phyloP scores from a whole-genome alignment of 2,113 vertebrate species.

The Dicerorhinus sumatrensis region DNA sequence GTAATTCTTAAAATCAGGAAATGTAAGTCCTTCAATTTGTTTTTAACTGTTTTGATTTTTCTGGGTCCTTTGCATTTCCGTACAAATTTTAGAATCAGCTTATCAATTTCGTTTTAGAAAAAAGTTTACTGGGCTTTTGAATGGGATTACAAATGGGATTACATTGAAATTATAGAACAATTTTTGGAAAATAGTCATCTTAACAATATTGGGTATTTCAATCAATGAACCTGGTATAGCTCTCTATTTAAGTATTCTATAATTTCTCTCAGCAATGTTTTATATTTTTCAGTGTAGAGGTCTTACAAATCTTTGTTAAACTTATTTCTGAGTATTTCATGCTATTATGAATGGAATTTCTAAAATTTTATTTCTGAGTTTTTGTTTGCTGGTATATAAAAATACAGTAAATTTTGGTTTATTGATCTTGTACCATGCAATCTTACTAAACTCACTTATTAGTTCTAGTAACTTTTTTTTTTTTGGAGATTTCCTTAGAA shows the following conservation, averaged over 20 bases:
- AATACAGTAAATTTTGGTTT: neutral
- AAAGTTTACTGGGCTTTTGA: neutral
- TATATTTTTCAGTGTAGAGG: neutral
- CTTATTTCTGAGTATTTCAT: neutral
- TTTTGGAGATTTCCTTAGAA: neutral
- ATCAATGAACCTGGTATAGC: neutral
- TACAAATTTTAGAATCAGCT: neutral
- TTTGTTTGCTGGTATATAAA: neutral
- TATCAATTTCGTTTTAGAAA: neutral
- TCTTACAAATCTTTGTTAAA: neutral
- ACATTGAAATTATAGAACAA: neutral
- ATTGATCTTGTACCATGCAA: neutral
- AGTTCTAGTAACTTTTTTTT: neutral
- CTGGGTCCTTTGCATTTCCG: neutral
- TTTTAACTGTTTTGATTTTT: conserved; percentile 9
- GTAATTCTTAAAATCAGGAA: neutral
- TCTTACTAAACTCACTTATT: neutral
- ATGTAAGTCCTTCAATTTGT: neutral
- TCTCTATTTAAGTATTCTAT: neutral
- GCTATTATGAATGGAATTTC: neutral
- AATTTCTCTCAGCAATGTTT: neutral
- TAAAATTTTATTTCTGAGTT: neutral
- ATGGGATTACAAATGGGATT: neutral
- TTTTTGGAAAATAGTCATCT: neutral
- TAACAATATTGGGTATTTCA: neutral